Evolutionary conservation across 2,888 invertebrate genomes (phyloP), one percentile per base, ranked within the genome.

Genomic region (Luperina nickerlii): DNA sequence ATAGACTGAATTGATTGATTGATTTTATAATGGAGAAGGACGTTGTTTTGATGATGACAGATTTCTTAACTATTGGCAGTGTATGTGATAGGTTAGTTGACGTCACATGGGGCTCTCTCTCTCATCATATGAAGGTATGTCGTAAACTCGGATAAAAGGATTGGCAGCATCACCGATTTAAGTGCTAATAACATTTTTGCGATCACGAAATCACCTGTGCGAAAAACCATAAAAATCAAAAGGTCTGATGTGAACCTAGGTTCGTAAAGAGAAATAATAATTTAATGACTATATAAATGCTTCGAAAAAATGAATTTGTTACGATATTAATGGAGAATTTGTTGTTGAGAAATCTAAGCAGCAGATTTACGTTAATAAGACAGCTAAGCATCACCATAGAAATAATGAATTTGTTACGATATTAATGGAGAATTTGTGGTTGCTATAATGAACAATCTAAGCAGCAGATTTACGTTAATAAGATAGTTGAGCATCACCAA

Each of bases 21-120:
- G 11, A 13, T 48, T 4, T 76, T 66, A 38, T 45, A 62, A 69
- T 48, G 7, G 18, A 15, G 7, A 9, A 27, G 1, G 18, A 24
- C 2, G 13, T 60, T 42, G 20, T 70, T 79, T 71, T 71, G 60
- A 79, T 71, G 8, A 42, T 74, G 62, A 62, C 1, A 54, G n/a
- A 70, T 67, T 62, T 18, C 32, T 15, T 38, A 38, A 20, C 8
- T 69, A 11, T 51, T 8, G 13, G 32, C 24, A 51, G 27, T 38
- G 3, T 62, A 27, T 62, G 27, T 67, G 51, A 65, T 69, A 32
- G 11, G 15, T 48, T 48, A 48, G 5, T 48, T 48, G 15, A 48
- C 48, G 15, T 48, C 48, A 48, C 48, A 4, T 48, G 24, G 18
- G 2, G 20, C n/a, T 20, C n/a, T 54, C 32, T 32, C 32, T 32